Percentiles rank a stretch among this genome's conserved stretches.
phyloP scores from a whole-genome alignment of 2,888 invertebrate species.

The Labia minor region DNA sequence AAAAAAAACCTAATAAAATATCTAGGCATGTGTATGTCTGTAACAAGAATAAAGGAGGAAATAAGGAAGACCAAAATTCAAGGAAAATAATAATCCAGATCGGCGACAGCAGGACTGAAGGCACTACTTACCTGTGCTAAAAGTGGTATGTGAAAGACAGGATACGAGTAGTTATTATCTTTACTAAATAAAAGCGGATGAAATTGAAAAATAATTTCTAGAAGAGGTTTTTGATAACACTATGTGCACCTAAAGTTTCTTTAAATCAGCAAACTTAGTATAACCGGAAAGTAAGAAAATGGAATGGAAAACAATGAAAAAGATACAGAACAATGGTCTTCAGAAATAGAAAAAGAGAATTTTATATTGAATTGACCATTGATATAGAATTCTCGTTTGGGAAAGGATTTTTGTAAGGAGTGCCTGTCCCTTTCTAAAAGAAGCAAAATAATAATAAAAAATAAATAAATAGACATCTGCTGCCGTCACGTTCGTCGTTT shows the following conservation, averaged over 20 bases:
- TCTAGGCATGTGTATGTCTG: not conserved
- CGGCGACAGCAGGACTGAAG: conserved; percentile 1
- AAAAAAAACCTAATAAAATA: not conserved
- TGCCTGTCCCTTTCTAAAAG: too few relatives aligned
- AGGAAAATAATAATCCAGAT: not conserved
- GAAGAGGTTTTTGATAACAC: not conserved
- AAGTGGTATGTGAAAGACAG: not conserved
- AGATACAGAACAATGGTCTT: not conserved
- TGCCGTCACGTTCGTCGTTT: not conserved
- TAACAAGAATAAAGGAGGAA: not conserved
- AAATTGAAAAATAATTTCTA: not conserved
- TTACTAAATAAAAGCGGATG: not conserved
- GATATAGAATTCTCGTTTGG: not conserved
- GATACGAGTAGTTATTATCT: not conserved
- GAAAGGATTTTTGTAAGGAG: not conserved
- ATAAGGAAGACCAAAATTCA: not conserved
- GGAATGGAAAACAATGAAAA: not conserved
- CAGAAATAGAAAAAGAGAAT: not conserved
- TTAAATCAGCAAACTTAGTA: not conserved
- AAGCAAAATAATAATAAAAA: not conserved
- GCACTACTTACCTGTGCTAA: not conserved
- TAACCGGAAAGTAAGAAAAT: not conserved
- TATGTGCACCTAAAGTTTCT: not conserved
- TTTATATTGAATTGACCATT: not conserved
- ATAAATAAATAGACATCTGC: not conserved